Evolutionary conservation across 2,797 vertebrate genomes (phyloP), one percentile per base, ranked within the genome.

Genomic region (Falco berigora): DNA sequence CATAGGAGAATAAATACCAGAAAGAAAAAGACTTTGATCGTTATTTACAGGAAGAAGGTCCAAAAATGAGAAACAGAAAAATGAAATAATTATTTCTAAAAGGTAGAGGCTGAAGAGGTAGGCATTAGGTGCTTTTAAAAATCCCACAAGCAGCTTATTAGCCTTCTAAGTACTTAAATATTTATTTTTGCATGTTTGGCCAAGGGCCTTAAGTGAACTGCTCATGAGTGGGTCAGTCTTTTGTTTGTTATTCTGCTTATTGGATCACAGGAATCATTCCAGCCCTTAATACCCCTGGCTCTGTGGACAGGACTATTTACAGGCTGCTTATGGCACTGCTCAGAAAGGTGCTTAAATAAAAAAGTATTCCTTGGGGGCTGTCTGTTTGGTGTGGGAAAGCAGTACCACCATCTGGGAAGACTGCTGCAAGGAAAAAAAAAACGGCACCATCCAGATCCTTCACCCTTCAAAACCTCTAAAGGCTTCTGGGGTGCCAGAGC

Each of bases 381-480:
- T 71, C 58, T 71, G 24, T 59, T 61, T 4, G 0, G 28, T 40
- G 46, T 52, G 58, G 74, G 62, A 72, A 71, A 91, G 38, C 24
- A 9, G 4, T 22, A 28, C 0, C 0, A 1, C 36, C 10, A 1
- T 2, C 61, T 1, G 3, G 50, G 12, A 14, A 73, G 58, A 44
- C 59, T 3, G 9, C 32, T 64, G 53, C 3, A 5, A 49, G 21
- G 18, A 18, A 40, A 46, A 79, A 46, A 79, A 30, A 38, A 22
- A 44, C 2, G 9, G 25, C 36, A 24, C 5, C 2, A 0, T 49
- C 61, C 2, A 5, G 36, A 61, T 56, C 27, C 24, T 61, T 91
- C 80, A 61, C 30, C 17, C 83, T 80, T 55, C 46, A 73, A 79
- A 76, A 59, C 4, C 3, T 22, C 6, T 18, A 47, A n/a, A 68